Conservation (phyloP, 2,888 invertebrate species). For the Aradus depressus region DNA sequence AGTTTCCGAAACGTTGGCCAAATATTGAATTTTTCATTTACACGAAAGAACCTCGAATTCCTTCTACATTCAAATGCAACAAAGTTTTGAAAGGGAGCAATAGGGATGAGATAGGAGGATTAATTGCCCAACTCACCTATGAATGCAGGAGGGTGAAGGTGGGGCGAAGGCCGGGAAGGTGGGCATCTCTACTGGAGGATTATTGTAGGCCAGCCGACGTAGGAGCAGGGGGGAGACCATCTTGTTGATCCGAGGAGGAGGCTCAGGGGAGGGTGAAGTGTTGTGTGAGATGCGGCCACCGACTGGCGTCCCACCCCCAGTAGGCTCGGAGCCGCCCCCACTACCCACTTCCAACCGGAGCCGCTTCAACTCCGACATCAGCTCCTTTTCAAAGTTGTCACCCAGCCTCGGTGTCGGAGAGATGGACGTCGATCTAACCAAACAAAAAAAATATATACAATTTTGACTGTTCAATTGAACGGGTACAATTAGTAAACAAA, state of each 20-base stretch:
- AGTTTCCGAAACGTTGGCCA: too few relatives aligned
- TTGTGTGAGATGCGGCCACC: too few relatives aligned
- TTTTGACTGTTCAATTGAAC: background rate
- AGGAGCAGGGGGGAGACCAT: conserved; percentile 27
- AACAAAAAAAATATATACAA: background rate
- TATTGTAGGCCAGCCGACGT: conserved; percentile 24
- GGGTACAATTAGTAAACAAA: background rate
- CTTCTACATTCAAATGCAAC: too few relatives aligned
- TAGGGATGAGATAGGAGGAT: conserved; percentile 1
- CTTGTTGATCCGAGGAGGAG: conserved; percentile 31
- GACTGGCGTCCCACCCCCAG: conserved; percentile 20
- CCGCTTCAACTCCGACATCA: conserved; percentile 22
- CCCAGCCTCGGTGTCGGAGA: conserved; percentile 30
- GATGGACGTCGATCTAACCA: conserved; percentile 31
- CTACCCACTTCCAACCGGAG: conserved; percentile 17
- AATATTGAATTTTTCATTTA: too few relatives aligned
- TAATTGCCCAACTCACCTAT: conserved; percentile 16
- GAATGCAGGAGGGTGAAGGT: conserved; percentile 13
- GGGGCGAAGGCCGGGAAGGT: conserved; percentile 6
- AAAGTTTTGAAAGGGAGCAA: too few relatives aligned
- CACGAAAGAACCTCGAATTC: too few relatives aligned
- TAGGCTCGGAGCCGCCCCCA: conserved; percentile 11
- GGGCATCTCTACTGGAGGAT: conserved; percentile 14
- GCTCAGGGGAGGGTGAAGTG: conserved; percentile 29
- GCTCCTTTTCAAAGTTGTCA: conserved; percentile 18